Evolutionary conservation across 2,797 vertebrate genomes (phyloP), one percentile per base, ranked within the genome.

Genomic region (Danio kyathit): DNA sequence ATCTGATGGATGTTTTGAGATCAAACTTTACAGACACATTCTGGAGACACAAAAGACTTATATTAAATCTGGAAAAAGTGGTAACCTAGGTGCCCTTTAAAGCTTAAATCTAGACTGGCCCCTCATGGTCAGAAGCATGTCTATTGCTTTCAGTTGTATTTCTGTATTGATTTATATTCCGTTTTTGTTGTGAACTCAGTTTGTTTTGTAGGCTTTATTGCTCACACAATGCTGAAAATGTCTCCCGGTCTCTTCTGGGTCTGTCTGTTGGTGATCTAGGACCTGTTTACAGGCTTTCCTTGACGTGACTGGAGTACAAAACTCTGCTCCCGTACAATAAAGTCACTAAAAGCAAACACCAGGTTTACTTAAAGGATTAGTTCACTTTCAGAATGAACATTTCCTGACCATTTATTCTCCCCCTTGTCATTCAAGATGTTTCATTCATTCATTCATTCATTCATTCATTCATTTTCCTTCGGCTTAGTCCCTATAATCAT

Each of bases 311-410:
- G 16, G 76, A 69, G 60, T 61, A 70, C 13, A 70, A 51, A 70
- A 8, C 14, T 0, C 4, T 7, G 5, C 70, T 48, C 40, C 17
- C 1, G 6, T 52, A 10, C 48, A 57, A 38, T 41, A 65, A 17
- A 61, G 77, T 65, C 57, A 41, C 40, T 74, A 11, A 83, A 52
- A 49, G 46, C 60, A 79, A 60, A 43, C 73, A 52, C 12, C 9
- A 7, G 46, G 80, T 48, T 52, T 74, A 56, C 48, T 76, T 44
- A 40, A 29, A 29, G 29, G 29, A 29, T 29, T 29, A 29, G 29
- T 29, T 29, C 29, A 1, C 29, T 29, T 29, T 3, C 29, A 29
- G n/a, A n/a, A n/a, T n/a, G n/a, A n/a, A 29, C 29, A 29, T n/a
- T n/a, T n/a, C n/a, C n/a, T 29, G 29, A 29, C 29, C 29, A 29